A percentile compares a stretch with the other conserved stretches of the same genome.
These are phyloP conservation scores for Deilephila elpenor DNA, from an alignment of 2,888 invertebrate species.

Conservation along the genomic window DNA sequence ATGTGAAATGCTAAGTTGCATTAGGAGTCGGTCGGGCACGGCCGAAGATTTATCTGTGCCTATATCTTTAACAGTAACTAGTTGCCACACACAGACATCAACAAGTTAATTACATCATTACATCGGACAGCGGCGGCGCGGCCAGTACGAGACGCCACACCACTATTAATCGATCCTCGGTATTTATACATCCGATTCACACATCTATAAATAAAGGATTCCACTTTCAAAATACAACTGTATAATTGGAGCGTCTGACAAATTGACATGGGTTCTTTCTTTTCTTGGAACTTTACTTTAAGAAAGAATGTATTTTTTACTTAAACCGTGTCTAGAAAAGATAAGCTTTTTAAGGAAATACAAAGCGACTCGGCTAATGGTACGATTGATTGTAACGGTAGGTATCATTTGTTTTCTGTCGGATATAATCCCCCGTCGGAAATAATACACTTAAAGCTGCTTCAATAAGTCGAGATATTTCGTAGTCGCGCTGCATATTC, in stretches of 20 bases:
- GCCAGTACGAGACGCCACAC: background rate
- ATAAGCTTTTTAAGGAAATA: no score
- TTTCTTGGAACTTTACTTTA: background rate
- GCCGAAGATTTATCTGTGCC: background rate
- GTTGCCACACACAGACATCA: background rate
- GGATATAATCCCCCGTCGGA: no score
- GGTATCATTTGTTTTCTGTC: no score
- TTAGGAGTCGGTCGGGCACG: background rate
- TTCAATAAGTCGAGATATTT: no score
- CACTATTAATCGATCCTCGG: slow-evolving; percentile 1
- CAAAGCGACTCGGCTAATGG: no score
- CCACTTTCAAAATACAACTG: background rate
- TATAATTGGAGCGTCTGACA: background rate
- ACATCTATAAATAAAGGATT: background rate
- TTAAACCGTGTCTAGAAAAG: no score
- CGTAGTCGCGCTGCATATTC: background rate
- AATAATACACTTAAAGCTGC: no score
- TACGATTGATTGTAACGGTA: no score
- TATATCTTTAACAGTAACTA: no score
- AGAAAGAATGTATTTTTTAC: background rate
- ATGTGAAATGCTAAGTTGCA: no score
- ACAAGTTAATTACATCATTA: slow-evolving; percentile 11
- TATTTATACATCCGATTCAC: slow-evolving; percentile 1
- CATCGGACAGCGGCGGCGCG: slow-evolving; percentile 2
- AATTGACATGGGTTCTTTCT: background rate